Percentiles rank a stretch among this genome's conserved stretches.
phyloP scores from a whole-genome alignment of 2,113 vertebrate species.

The Phyllopteryx taeniolatus region DNA sequence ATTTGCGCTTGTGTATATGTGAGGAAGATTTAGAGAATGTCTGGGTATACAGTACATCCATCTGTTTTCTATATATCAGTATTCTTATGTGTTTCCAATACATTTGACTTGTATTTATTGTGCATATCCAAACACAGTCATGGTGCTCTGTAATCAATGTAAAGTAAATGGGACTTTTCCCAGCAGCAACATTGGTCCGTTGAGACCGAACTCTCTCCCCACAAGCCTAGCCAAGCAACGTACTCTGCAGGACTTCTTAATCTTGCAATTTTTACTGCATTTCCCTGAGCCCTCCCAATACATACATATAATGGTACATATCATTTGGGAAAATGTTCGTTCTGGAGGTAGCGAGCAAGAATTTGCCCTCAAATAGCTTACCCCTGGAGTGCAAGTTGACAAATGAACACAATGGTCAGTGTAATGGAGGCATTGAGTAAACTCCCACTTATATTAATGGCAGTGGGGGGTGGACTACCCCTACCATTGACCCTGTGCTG shows the following conservation, averaged over 20 bases:
- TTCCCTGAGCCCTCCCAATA: conserved; percentile 46
- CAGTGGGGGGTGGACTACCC: conserved; percentile 20
- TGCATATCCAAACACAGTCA: conserved; percentile 68
- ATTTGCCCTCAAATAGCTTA: conserved; percentile 47
- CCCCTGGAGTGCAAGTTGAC: conserved; percentile 48
- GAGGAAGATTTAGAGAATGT: too few species aligned
- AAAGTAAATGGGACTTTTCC: conserved; percentile 70
- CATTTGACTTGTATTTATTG: conserved; percentile 72
- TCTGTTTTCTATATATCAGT: conserved; percentile 12
- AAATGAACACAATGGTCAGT: conserved; percentile 47
- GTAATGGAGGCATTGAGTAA: conserved; percentile 51
- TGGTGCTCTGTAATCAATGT: conserved; percentile 70
- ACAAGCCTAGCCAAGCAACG: conserved; percentile 49
- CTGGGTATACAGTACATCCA: conserved; percentile 8
- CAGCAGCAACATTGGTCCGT: conserved; percentile 68
- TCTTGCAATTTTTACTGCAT: conserved; percentile 51
- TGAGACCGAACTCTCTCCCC: conserved; percentile 70
- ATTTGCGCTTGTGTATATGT: too few species aligned
- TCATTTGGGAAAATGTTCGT: conserved; percentile 42
- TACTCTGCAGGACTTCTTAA: conserved; percentile 51
- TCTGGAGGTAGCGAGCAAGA: conserved; percentile 38
- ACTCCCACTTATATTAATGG: conserved; percentile 34
- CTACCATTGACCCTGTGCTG: conserved; percentile 29
- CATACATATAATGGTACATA: conserved; percentile 37
- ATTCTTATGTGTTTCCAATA: conserved; percentile 65